Base-by-base conservation (phyloP, 2,888 invertebrate genomes). In the Campaea margaritaria region DNA sequence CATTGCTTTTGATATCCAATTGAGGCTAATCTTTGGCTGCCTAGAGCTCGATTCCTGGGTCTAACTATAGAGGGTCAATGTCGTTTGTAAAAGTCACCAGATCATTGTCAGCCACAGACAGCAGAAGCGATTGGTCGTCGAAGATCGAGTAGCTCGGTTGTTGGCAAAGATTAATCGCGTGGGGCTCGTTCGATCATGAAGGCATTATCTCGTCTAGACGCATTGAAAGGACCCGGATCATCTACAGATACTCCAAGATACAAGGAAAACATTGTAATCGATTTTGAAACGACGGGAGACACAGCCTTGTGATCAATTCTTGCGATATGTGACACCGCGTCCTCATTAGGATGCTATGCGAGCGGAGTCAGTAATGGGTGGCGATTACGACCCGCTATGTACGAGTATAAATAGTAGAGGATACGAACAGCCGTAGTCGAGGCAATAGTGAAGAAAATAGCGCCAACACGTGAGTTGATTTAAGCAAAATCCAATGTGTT, bases 271-370 rank as follows among this genome's bases (percentile, higher is more conserved):
- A 28, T 44, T 1, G 2, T 38, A 31, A 14, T 38, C 42, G 46
- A 31, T 56, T 49, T 58, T 49, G 41, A 36, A 47, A 49, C 57
- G 39, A 34, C 60, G 51, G 31, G 34, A 28, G 36, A 49, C 58
- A 49, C 53, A 65, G 71, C 67, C 76, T 76, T 78, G 73, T 75
- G 62, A 70, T 69, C 67, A 50, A 54, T 46, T 41, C 62, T 48
- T 53, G 56, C 56, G 51, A 64, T n/a, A n/a, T 64, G 62, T 61
- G 64, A 66, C 62, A 55, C 50, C 55, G 31, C 31, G 72, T 61
- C 71, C 74, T 80, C 76, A 82, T 82, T 82, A 78, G 72, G 73
- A 83, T 82, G 80, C 81, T 62, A 74, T 71, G 75, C 72, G 71
- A 76, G 76, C 71, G 68, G 70, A 72, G 71, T 65, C 73, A 58